phyloP scores from a whole-genome alignment of 2,113 vertebrate genomes.

The Salvator merianae region DNA sequence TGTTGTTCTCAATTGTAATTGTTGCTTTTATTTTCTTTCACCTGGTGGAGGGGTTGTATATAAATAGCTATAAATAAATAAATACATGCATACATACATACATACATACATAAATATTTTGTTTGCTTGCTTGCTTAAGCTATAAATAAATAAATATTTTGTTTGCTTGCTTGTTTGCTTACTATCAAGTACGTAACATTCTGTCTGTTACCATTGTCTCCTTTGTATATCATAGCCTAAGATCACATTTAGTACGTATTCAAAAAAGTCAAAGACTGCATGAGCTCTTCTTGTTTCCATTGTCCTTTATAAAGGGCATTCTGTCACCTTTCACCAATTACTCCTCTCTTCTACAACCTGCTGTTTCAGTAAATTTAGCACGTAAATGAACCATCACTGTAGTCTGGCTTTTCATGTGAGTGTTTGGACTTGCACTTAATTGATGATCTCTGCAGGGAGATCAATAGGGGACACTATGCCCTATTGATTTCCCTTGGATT shows the following conservation, averaged over 20 bases:
- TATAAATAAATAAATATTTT: too few species aligned
- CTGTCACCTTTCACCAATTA: background rate
- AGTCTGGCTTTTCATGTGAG: background rate
- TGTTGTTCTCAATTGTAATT: too few species aligned
- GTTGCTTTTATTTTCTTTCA: too few species aligned
- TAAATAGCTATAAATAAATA: too few species aligned
- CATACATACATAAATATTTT: too few species aligned
- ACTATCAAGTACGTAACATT: too few species aligned
- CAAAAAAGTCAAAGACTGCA: background rate
- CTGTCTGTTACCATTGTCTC: too few species aligned
- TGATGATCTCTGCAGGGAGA: background rate
- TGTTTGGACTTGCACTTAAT: background rate
- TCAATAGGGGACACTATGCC: background rate
- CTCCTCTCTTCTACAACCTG: background rate
- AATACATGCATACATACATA: too few species aligned
- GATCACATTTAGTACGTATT: background rate
- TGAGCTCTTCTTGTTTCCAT: background rate
- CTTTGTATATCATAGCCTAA: background rate
- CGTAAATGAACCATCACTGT: background rate
- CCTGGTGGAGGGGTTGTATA: too few species aligned
- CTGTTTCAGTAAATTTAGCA: background rate
- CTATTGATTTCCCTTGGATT: background rate
- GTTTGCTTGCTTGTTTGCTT: too few species aligned
- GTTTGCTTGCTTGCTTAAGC: too few species aligned
- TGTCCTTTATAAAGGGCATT: background rate